Percentiles rank a stretch among this genome's conserved stretches.
These are phyloP conservation scores for Bombus consobrinus DNA, from an alignment of 1,140 invertebrate genomes.

Conservation along the genomic window DNA sequence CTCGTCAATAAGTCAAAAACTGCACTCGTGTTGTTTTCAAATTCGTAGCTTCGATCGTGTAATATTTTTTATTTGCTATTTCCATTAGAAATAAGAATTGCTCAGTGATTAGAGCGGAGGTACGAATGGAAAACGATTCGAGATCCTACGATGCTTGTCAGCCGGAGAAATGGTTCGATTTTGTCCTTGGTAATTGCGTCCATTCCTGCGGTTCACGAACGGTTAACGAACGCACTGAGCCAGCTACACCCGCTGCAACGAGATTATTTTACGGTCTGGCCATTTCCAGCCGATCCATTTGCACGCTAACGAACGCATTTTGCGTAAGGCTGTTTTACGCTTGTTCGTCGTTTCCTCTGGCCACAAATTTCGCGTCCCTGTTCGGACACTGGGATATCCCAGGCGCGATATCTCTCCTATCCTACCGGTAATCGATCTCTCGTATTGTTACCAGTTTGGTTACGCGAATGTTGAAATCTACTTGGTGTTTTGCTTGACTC, in stretches of 20 bases:
- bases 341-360: background rate
- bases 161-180: slow-evolving; percentile 3
- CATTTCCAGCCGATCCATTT: slow-evolving; percentile 37
- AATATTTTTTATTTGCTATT: no score
- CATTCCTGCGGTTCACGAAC: slow-evolving; percentile 1
- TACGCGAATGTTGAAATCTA: background rate
- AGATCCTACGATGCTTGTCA: background rate
- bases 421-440: background rate
- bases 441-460: no score
- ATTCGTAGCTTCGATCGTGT: no score
- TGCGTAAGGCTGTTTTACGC: slow-evolving; percentile 20
- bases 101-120: background rate
- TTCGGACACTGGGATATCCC: background rate
- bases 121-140: slow-evolving; percentile 6
- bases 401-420: background rate
- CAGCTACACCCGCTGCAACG: background rate
- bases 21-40: no score
- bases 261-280: slow-evolving; percentile 36
- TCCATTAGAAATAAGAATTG: background rate
- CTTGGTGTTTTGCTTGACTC: background rate
- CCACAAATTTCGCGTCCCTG: background rate
- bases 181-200: slow-evolving; percentile 28
- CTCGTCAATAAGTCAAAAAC: no score
- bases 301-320: slow-evolving; percentile 47
- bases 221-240: slow-evolving; percentile 6